A percentile compares a stretch with the other conserved stretches of the same genome.
Conservation (phyloP, 2,113 vertebrate genomes). For the Callithrix jacchus region DNA sequence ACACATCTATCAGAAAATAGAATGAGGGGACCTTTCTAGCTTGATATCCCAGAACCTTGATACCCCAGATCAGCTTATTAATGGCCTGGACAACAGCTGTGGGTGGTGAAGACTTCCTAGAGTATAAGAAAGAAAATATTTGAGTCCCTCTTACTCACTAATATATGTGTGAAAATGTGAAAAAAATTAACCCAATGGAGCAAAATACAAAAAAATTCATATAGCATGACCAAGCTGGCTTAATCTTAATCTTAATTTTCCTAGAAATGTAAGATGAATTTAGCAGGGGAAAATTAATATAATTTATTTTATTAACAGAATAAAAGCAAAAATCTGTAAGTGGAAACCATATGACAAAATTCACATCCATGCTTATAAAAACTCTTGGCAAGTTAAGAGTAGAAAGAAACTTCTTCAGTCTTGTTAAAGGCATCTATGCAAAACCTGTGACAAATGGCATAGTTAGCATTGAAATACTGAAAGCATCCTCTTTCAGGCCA, state of each 20-base stretch:
- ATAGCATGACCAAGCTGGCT: not conserved
- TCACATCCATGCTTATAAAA: not conserved
- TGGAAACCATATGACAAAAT: conserved; percentile 4
- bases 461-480: not conserved
- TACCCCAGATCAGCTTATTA: not conserved
- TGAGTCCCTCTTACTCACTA: not conserved
- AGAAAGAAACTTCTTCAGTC: not conserved
- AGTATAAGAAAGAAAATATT: not conserved
- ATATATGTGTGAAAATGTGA: not conserved
- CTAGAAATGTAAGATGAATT: not conserved
- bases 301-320: not conserved
- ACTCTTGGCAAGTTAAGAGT: not conserved
- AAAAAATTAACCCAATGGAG: not conserved
- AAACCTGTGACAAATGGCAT: not conserved
- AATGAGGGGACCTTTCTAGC: not conserved
- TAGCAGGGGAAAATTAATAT: not conserved
- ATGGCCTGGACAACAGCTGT: not conserved
- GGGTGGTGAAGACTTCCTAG: not conserved
- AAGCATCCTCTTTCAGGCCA: not conserved
- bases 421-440: not conserved
- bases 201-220: not conserved
- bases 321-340: conserved; percentile 10
- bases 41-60: not conserved
- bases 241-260: not conserved
- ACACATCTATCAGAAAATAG: not conserved